Evolutionary conservation across 2,888 invertebrate genomes (phyloP).

Genomic region (Melanchra persicariae): DNA sequence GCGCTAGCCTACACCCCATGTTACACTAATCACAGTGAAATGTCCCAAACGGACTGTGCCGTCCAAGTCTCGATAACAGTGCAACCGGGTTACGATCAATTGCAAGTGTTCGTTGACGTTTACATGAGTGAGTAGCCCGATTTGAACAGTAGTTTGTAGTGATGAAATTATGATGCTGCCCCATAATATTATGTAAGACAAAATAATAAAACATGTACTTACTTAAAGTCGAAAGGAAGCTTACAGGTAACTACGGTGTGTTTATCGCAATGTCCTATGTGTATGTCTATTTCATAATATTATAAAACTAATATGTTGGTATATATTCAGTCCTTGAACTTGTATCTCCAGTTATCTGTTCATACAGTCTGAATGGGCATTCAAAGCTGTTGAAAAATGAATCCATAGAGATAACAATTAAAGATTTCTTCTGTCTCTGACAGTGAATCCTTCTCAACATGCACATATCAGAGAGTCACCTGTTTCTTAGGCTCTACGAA

Average conservation of each 20-base stretch:
- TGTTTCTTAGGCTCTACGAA: neutral
- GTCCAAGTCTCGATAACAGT: conserved; percentile 88
- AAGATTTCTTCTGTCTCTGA: neutral
- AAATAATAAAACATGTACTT: conserved; percentile 51
- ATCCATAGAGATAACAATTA: neutral
- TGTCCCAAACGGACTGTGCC: conserved; percentile 89
- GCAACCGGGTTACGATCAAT: conserved; percentile 85
- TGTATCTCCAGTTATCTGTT: conserved; percentile 1
- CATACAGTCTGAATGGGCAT: neutral
- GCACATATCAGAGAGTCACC: neutral
- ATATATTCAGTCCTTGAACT: conserved; percentile 28
- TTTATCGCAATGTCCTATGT: conserved; percentile 7
- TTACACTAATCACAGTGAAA: conserved; percentile 83
- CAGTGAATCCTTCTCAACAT: neutral
- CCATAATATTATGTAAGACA: conserved; percentile 39
- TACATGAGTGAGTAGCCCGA: conserved; percentile 87
- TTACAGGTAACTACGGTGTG: conserved; percentile 42
- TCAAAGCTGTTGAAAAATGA: neutral
- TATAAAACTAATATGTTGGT: conserved; percentile 25
- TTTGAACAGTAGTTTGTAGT: conserved; percentile 62
- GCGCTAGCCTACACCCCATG: conserved; percentile 69
- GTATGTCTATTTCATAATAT: conserved; percentile 38
- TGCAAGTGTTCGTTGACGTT: conserved; percentile 89
- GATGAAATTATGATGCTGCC: conserved; percentile 45
- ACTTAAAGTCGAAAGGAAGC: conserved; percentile 37